phyloP scores from a whole-genome alignment of 2,797 vertebrate species.

The Leptodactylus fallax region DNA sequence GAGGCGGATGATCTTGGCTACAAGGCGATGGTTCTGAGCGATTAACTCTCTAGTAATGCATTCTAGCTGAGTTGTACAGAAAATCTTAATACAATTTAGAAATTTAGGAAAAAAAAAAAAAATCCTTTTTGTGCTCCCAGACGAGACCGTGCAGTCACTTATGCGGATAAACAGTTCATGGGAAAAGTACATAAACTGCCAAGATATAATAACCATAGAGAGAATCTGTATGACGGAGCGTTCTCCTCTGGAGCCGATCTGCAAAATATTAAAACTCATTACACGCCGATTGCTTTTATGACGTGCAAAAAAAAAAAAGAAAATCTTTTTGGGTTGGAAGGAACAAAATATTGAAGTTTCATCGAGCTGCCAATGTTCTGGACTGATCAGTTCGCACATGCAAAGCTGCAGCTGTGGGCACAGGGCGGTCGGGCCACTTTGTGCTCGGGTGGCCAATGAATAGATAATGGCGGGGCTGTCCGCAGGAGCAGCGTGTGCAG shows the following conservation, averaged over 20 bases:
- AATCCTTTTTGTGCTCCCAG: not conserved
- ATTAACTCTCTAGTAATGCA: not conserved
- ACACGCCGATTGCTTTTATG: constrained; percentile 27
- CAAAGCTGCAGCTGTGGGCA: not conserved
- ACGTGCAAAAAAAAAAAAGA: not conserved
- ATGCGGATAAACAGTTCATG: constrained; percentile 8
- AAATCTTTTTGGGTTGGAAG: not conserved
- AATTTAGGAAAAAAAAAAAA: not conserved
- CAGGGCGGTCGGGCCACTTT: not conserved
- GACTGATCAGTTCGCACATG: constrained; percentile 12
- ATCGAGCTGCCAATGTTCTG: not conserved
- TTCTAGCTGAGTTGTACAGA: constrained; percentile 20
- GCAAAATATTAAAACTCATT: constrained; percentile 32
- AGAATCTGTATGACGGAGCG: not conserved
- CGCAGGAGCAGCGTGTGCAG: not conserved
- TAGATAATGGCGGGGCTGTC: too few species aligned
- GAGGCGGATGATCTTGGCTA: not conserved
- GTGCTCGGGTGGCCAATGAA: not conserved
- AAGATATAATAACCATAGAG: constrained; percentile 24
- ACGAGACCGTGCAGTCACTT: not conserved
- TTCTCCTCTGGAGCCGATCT: not conserved
- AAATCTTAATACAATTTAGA: constrained; percentile 10
- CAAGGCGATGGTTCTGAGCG: not conserved
- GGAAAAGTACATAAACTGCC: constrained; percentile 18
- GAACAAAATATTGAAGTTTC: not conserved